Percentiles rank a stretch among this genome's conserved stretches.
phyloP scores from a whole-genome alignment of 2,797 vertebrate species.

The Lagocephalus sceleratus region DNA sequence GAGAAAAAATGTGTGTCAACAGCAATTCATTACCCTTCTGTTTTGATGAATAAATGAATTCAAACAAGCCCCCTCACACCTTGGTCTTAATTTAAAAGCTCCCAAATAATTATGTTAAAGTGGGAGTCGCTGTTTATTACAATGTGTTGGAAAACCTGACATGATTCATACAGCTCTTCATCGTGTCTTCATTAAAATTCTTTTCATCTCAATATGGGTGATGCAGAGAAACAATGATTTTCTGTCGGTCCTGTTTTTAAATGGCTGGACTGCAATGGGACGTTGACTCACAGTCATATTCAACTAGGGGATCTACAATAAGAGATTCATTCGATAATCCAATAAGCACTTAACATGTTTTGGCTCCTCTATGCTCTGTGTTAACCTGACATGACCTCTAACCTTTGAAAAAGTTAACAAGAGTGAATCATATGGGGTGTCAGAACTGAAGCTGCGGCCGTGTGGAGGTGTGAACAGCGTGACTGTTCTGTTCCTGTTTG shows the following conservation, averaged over 20 bases:
- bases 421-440: conserved; percentile 27
- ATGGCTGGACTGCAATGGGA: conserved; percentile 2
- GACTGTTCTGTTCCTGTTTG: too few relatives aligned
- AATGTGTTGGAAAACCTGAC: neutral
- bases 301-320: conserved; percentile 21
- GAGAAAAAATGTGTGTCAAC: conserved; percentile 47
- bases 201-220: conserved; percentile 1
- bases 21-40: conserved; percentile 54
- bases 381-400: conserved; percentile 46
- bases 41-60: conserved; percentile 58
- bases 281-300: neutral
- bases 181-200: conserved; percentile 1
- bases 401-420: conserved; percentile 38
- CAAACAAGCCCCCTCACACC: conserved; percentile 51
- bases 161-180: too few relatives aligned
- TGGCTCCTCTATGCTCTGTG: conserved; percentile 29
- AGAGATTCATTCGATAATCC: conserved; percentile 36
- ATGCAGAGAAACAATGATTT: neutral
- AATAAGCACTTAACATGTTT: conserved; percentile 39
- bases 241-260: neutral
- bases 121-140: conserved; percentile 5
- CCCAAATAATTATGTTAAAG: conserved; percentile 4
- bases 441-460: conserved; percentile 10
- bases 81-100: conserved; percentile 14
- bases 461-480: neutral